These are phyloP conservation scores for Muscicapa adusta DNA, from an alignment of 2,113 vertebrate species.

Conservation along the genomic window DNA sequence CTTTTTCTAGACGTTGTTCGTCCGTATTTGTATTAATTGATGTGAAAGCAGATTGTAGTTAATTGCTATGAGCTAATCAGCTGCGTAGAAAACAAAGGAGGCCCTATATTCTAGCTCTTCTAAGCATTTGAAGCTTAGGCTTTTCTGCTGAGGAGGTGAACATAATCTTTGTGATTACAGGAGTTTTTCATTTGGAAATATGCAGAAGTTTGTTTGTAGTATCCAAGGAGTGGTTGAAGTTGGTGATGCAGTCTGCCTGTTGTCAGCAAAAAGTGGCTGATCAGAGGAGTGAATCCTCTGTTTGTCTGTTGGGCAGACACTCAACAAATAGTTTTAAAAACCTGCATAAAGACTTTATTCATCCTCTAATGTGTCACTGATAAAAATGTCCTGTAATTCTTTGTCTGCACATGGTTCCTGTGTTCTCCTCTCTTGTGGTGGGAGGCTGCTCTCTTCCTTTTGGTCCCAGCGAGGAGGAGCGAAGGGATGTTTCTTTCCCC, in stretches of 20 bases:
- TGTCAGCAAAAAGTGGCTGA: accelerated
- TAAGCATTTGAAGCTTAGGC: neutral
- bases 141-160: neutral
- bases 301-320: neutral
- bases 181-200: neutral
- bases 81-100: neutral
- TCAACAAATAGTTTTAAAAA: neutral
- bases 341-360: neutral
- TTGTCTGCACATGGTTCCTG: neutral
- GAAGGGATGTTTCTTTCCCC: neutral
- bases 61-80: neutral
- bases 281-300: neutral
- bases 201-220: neutral
- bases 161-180: neutral
- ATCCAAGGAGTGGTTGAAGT: neutral
- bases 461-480: neutral
- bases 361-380: neutral
- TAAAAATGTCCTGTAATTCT: neutral
- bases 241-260: neutral
- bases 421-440: accelerated
- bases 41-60: neutral
- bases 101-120: neutral
- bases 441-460: neutral
- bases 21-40: neutral
- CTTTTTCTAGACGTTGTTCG: accelerated